phyloP scores from a whole-genome alignment of 2,113 vertebrate genomes.

The Saccopteryx bilineata region DNA sequence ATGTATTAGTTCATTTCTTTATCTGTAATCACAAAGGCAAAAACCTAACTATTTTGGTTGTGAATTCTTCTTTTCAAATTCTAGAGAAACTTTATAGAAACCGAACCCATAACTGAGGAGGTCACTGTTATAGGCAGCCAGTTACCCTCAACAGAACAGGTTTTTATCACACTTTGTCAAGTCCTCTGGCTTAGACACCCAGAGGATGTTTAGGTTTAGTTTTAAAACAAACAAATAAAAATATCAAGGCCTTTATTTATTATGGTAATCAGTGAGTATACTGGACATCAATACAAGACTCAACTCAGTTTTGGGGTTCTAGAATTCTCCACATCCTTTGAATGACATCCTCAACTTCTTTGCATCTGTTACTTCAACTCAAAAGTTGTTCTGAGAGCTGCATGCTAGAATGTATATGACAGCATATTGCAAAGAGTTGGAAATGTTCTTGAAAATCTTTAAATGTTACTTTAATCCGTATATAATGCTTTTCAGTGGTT shows the following conservation, averaged over 20 bases:
- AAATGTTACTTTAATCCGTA: neutral
- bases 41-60: neutral
- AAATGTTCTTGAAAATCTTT: neutral
- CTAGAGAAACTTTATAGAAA: neutral
- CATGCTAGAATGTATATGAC: neutral
- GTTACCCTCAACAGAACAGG: neutral
- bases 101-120: neutral
- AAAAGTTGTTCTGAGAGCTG: neutral
- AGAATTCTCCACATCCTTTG: neutral
- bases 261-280: neutral
- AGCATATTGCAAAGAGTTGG: neutral
- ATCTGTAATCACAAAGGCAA: neutral
- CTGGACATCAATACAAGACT: neutral
- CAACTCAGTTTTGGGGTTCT: neutral
- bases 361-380: neutral
- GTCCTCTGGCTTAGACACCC: neutral
- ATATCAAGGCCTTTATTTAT: neutral
- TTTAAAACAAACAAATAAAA: slow-evolving; percentile 37
- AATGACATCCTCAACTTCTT: neutral
- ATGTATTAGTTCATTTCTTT: neutral
- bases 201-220: neutral
- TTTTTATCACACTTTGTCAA: neutral
- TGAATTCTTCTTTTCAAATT: neutral
- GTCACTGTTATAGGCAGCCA: neutral
- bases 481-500: neutral